Conservation (phyloP, 2,113 vertebrate genomes). For the Urocolius indicus region DNA sequence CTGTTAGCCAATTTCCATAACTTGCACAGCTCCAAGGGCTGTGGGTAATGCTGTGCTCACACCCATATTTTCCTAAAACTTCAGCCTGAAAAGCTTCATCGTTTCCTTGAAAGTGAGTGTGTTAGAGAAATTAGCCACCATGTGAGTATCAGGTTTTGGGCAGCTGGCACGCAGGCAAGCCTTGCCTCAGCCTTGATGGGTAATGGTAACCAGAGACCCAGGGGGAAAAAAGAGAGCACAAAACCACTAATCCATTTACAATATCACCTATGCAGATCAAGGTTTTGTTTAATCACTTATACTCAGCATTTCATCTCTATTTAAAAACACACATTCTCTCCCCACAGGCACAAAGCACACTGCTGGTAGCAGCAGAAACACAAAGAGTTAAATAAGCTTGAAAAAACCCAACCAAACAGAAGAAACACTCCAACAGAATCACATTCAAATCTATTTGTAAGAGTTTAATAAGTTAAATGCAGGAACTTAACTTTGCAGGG, state of each 20-base stretch:
- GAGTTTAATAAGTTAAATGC: not conserved
- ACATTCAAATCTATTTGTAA: not conserved
- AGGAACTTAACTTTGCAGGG: not conserved
- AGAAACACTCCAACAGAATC: not conserved
- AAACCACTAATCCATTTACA: not conserved
- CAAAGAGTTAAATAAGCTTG: not conserved
- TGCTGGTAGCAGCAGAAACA: not conserved
- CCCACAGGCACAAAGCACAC: not conserved
- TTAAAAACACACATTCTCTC: not conserved
- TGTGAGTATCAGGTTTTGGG: constrained; percentile 34
- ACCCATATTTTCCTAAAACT: constrained; percentile 18
- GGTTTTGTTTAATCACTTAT: not conserved
- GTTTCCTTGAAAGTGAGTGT: constrained; percentile 29
- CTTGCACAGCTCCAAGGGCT: not conserved
- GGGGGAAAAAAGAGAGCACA: not conserved
- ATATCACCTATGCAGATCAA: not conserved
- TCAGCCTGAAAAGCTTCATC: not conserved
- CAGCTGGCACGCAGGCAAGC: constrained; percentile 23
- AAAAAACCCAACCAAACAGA: not conserved
- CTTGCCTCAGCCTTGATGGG: not conserved
- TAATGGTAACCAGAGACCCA: constrained; percentile 17
- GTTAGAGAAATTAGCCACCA: not conserved
- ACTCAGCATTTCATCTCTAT: not conserved
- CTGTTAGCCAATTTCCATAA: not conserved
- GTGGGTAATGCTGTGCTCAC: not conserved